Evolutionary conservation across 1,140 invertebrate species (phyloP), one percentile per base, ranked within the genome.

Genomic region (Calephelis nemesis): DNA sequence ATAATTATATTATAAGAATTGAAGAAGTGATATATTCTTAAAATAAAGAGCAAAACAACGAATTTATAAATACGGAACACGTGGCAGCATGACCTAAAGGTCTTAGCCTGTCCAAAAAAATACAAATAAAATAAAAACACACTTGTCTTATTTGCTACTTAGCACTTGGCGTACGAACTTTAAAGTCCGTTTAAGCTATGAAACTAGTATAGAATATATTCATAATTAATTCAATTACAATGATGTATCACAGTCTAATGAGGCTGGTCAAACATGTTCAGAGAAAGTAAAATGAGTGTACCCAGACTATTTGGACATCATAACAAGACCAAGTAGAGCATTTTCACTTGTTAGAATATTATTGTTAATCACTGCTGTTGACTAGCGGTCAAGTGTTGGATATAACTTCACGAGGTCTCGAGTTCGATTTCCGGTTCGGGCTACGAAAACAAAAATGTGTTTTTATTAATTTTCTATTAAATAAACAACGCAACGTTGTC

Each of bases 191-290:
- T 30, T 30, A 45, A 45, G 42, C 42, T 45, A 6, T 45, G 30
- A 45, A 7, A 7, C 8, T 7, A 45, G 8, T 45, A 45, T 45
- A 45, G 42, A 42, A 42, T 45, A 45, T 45, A 45, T 50, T 50
- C 7, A 15, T 50, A 50, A 50, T 50, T 50, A 50, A 50, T 13
- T 50, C 49, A 50, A 50, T 50, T 50, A 50, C 10, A 5, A 45
- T 45, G 30, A 40, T 40, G n/a, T 13, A 42, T 62, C 7, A 40
- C 8, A 40, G 12, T 62, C 30, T 62, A 42, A 62, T 42, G 12
- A 62, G 39, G 6, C 39, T 12, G 39, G 60, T 42, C 42, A 62
- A 62, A 62, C 60, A 45, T 62, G 60, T 62, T 62, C 12, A 62
- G 60, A 42, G 60, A 62, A 62, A 62, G 39, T 62, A 40, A 40